A percentile compares a stretch with the other conserved stretches of the same genome.
These are phyloP conservation scores for Palloptera scutellata DNA, from an alignment of 2,888 invertebrate species.

Conservation along the genomic window DNA sequence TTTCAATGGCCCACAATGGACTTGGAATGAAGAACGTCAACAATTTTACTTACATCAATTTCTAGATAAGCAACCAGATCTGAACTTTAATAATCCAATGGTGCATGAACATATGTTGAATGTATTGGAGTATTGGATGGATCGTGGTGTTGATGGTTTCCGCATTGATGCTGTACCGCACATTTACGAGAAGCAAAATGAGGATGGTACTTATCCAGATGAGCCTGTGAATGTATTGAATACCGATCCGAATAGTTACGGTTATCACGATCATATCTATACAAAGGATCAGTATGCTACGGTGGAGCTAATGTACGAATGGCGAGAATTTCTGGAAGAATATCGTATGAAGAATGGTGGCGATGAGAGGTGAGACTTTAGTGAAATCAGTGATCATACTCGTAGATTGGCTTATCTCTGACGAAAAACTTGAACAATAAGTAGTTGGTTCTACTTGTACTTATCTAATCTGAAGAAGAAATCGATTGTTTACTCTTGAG, in stretches of 20 bases:
- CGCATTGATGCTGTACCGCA: constrained; percentile 74
- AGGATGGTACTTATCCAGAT: constrained; percentile 57
- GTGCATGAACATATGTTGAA: constrained; percentile 74
- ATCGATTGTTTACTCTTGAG: no score
- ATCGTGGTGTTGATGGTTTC: constrained; percentile 80
- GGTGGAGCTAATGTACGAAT: constrained; percentile 68
- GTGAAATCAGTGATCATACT: not conserved
- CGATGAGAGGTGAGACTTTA: constrained; percentile 49
- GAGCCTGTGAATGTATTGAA: constrained; percentile 66
- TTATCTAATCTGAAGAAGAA: no score
- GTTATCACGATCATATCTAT: constrained; percentile 70
- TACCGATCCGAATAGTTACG: constrained; percentile 66
- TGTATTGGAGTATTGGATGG: constrained; percentile 74
- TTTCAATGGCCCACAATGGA: constrained; percentile 75
- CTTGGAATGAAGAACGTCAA: constrained; percentile 69
- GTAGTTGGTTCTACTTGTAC: no score
- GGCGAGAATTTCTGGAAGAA: constrained; percentile 67
- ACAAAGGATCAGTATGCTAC: constrained; percentile 71
- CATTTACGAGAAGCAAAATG: constrained; percentile 64
- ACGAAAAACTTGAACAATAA: no score
- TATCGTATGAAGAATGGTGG: constrained; percentile 58
- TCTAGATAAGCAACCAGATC: constrained; percentile 76
- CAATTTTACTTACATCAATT: constrained; percentile 76
- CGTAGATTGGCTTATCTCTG: no score
- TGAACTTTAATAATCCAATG: constrained; percentile 76